Percentiles rank a stretch among this genome's conserved stretches.
Conservation (phyloP, 2,888 invertebrate species). For the Reticulitermes lucifugus region DNA sequence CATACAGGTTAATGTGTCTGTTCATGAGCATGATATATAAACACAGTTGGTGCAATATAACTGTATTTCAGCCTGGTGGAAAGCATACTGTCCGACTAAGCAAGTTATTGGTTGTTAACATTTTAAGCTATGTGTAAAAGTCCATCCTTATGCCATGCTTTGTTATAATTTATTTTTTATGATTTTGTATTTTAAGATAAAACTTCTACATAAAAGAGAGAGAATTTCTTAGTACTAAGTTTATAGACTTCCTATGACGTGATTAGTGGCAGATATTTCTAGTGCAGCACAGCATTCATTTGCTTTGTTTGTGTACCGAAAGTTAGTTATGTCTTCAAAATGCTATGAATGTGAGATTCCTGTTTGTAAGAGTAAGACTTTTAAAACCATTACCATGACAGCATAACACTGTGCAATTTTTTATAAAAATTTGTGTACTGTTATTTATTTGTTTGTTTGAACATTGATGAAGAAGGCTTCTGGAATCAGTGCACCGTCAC, state of each 20-base stretch:
- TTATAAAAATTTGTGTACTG: background rate
- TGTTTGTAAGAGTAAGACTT: conserved; percentile 17
- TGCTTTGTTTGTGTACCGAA: background rate
- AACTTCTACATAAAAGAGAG: background rate
- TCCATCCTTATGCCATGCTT: conserved; percentile 21
- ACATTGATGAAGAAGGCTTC: background rate
- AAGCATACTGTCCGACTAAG: no score
- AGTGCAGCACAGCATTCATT: background rate
- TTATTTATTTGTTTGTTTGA: conserved; percentile 16
- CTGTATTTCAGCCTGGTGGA: no score
- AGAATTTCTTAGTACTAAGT: background rate
- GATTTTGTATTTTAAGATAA: conserved; percentile 11
- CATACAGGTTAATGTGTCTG: no score
- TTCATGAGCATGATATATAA: no score
- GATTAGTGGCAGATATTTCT: background rate
- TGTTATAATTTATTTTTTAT: conserved; percentile 33
- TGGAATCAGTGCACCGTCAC: background rate
- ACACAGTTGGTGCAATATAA: no score
- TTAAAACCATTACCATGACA: conserved; percentile 13
- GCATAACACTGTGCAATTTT: conserved; percentile 27
- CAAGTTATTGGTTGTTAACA: background rate
- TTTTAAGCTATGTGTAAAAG: background rate
- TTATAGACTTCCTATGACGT: background rate
- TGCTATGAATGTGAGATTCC: conserved; percentile 14
- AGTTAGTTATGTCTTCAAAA: background rate